These are phyloP conservation scores for Gonocerus acuteangulatus DNA, from an alignment of 2,888 invertebrate species.

Conservation along the genomic window DNA sequence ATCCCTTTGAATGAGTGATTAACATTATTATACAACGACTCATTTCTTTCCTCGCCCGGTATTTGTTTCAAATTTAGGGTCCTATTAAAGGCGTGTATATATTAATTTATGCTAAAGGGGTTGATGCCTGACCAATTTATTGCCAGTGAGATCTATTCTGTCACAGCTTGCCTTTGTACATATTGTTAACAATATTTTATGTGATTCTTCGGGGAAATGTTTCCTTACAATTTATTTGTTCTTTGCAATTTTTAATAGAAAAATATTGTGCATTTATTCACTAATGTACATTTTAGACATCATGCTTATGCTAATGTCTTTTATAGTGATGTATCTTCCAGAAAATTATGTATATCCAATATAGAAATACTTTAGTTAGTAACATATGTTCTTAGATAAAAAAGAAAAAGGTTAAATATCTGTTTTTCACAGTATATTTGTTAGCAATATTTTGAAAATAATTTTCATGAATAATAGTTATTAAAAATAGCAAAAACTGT, in stretches of 20 bases:
- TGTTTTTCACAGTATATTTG: slow-evolving; percentile 15
- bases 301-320: not conserved
- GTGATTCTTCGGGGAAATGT: too few relatives aligned
- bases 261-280: too few relatives aligned
- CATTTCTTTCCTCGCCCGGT: slow-evolving; percentile 2
- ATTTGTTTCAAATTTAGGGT: not conserved
- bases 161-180: too few relatives aligned
- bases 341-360: not conserved
- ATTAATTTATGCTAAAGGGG: not conserved
- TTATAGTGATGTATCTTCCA: slow-evolving; percentile 10
- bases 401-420: not conserved
- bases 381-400: slow-evolving; percentile 13
- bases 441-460: slow-evolving; percentile 2
- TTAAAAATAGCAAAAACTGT: slow-evolving; percentile 9
- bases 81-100: slow-evolving; percentile 8
- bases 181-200: too few relatives aligned
- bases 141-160: too few relatives aligned
- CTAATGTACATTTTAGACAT: too few relatives aligned
- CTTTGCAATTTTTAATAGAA: too few relatives aligned
- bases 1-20: not conserved
- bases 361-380: slow-evolving; percentile 3
- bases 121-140: too few relatives aligned
- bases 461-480: slow-evolving; percentile 7
- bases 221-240: too few relatives aligned
- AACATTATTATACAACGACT: slow-evolving; percentile 3